Base-by-base conservation (phyloP, 2,113 vertebrate species). In the Taxidea taxus region DNA sequence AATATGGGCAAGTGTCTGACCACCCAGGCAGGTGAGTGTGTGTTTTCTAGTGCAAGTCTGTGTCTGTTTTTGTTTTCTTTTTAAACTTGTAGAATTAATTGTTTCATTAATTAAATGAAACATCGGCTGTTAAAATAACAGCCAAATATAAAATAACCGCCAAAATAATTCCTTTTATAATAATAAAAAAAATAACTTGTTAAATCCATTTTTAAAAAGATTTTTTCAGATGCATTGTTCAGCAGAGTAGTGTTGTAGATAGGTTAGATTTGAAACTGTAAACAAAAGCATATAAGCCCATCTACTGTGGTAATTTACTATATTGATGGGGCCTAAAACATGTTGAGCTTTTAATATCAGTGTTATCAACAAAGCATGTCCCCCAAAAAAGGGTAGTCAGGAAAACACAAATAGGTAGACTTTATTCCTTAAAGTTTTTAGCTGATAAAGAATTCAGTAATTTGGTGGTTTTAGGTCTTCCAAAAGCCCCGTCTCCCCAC, bases 1-100 rank as follows among this genome's bases (percentile, higher is more conserved):
- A 95, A 85, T 97, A 39, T 98, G 97, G 94, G 88, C 94, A 98
- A 89, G 90, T 97, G 82, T 97, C 96, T 98, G 92, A 88, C 77
- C 87, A 96, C 85, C 84, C 94, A 49, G 56, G 89, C 93, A 98
- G 93, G 92, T 97, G 91, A 98, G 91, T 96, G 95, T 93, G 39
- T 95, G 47, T 95, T 89, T 96, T 90, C 34, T 81, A 96, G 94
- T 96, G 90, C 93, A 91, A 87, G 29, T 97, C 72, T 96, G 66
- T 75, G 88, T 97, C 34, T 91, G 20, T 85, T 64, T 89, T 96
- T 90, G 47, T 88, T 90, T 82, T 90, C 60, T 92, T 94, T 96
- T 94, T 81, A 70, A 97, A 97, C 25, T 60, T n/a, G 23, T 66
- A 39, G 58, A 62, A 91, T 49, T 88, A n/a, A 80, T 94, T 95